Base-by-base conservation (phyloP, 2,113 vertebrate species). In the Mesocricetus auratus region DNA sequence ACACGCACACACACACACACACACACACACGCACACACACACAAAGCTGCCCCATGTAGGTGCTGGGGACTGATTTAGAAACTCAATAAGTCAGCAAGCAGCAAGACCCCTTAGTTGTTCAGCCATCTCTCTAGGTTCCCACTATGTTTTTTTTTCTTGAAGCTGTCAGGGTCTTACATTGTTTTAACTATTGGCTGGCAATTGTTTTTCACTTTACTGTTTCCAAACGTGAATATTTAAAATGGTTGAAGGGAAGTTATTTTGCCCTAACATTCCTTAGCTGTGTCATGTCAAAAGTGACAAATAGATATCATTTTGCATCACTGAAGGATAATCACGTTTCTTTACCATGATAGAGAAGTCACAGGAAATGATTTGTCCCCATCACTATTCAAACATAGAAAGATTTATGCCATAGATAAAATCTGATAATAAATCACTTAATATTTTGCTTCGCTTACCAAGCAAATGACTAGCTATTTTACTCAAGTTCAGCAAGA, bases 391-490 rank as follows among this genome's bases (percentile, higher is more conserved):
- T 98, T 97, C 53, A 95, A 96, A 95, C 97, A 62, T 21, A 91
- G 26, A 98, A 97, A 98, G 89, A 97, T 91, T 94, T 97, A 98
- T 97, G 92, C 93, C 95, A 97, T 79, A 96, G 86, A 97, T 98
- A 98, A 98, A 97, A 98, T 98, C 53, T 97, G 97, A 97, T 97
- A 98, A 92, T 95, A 98, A 97, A 96, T 98, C 96, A 97, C 92
- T 95, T 98, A 98, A 97, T 98, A 95, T 97, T 98, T 98, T 98
- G 94, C 95, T 98, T 96, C 91, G 82, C 88, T 90, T 95, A 90
- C 47, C 58, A 97, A 98, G 90, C 93, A 98, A 97, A 96, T 98
- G 98, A 96, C 97, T 97, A 98, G 97, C 68, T 97, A 69, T 98
- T 98, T 98, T 97, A 22, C 39, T 29, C 85, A 87, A 98, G 95